Base-by-base conservation (phyloP, 2,797 vertebrate genomes). In the Macropus fuliginosus region DNA sequence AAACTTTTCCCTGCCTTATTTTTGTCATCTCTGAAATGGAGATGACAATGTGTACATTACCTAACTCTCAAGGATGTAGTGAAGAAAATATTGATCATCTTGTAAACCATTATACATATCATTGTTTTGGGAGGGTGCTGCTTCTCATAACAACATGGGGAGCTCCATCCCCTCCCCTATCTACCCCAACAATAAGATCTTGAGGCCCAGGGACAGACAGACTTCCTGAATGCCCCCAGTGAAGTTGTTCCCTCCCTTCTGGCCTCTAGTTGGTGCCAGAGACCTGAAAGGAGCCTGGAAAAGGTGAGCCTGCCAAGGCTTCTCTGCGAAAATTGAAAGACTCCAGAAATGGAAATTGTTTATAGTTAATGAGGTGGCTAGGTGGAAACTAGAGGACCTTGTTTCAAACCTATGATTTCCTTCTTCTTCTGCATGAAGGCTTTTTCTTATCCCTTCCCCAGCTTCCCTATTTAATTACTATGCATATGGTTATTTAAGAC, bases 1-100 rank as follows among this genome's bases (percentile, higher is more conserved):
- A 40, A 55, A 10, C 46, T 40, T 95, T 62, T 91, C 50, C 89
- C 93, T 96, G 81, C 6, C 31, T 91, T 57, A 31, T 11, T 90
- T 94, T 97, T 91, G 62, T 93, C 13, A 1, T 55, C 34, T 34
- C 4, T 55, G 62, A 93, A n/a, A 8, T 52, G 81, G 93, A 91
- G 46, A 0, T 50, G 92, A 46, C 2, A 40, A 50, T 31, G 52
- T 91, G 0, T 24, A 34, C 24, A 4, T 28, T 16, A 11, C 4
- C 21, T 59, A 1, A 2, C n/a, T 94, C n/a, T 54, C 29, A 56
- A 28, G 92, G 5, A 54, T 74, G 4, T 14, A 55, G 1, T 90
- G n/a, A 94, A 40, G 94, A 89, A 50, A 46, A 81, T 46, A 21
- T 4, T 46, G 46, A 27, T 1, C 2, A 9, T 3, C 24, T 87